Evolutionary conservation across 2,797 vertebrate species (phyloP).

Genomic region (Pangasius sanitwongsei): DNA sequence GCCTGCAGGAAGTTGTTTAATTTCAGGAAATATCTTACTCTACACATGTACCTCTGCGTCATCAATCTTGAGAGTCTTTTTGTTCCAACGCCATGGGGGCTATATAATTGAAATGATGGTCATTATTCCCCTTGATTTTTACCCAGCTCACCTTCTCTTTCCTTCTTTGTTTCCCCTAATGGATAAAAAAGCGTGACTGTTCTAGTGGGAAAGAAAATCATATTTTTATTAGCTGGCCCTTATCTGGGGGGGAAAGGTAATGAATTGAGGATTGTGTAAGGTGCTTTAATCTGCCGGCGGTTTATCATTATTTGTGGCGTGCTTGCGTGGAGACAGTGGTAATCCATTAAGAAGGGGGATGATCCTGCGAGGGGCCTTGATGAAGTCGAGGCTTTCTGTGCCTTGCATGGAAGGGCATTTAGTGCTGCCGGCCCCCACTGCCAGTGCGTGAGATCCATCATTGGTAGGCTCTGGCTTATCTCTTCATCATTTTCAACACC

Average conservation of each 20-base stretch:
- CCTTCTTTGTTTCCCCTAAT: slow-evolving; percentile 62
- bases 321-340: slow-evolving; percentile 80
- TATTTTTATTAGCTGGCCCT: slow-evolving; percentile 80
- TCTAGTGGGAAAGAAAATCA: slow-evolving; percentile 74
- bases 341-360: slow-evolving; percentile 83
- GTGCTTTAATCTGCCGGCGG: slow-evolving; percentile 82
- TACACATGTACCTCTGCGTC: slow-evolving; percentile 27
- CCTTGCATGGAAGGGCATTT: slow-evolving; percentile 80
- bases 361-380: slow-evolving; percentile 68
- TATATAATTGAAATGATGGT: slow-evolving; percentile 80
- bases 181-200: slow-evolving; percentile 77
- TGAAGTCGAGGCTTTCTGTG: slow-evolving; percentile 67
- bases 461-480: slow-evolving; percentile 69
- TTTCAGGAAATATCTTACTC: slow-evolving; percentile 34
- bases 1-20: slow-evolving; percentile 28
- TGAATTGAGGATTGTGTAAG: slow-evolving; percentile 83
- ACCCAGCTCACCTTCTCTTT: slow-evolving; percentile 60
- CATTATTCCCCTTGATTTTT: slow-evolving; percentile 66
- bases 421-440: slow-evolving; percentile 79
- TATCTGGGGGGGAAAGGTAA: slow-evolving; percentile 70
- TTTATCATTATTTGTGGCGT: slow-evolving; percentile 85
- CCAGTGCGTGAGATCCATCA: slow-evolving; percentile 76
- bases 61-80: slow-evolving; percentile 40
- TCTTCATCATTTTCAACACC: slow-evolving; percentile 73
- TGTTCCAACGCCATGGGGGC: slow-evolving; percentile 70